Evolutionary conservation across 1,140 invertebrate genomes (phyloP), one percentile per base, ranked within the genome.

Genomic region (Pseudomyrmex concolor): DNA sequence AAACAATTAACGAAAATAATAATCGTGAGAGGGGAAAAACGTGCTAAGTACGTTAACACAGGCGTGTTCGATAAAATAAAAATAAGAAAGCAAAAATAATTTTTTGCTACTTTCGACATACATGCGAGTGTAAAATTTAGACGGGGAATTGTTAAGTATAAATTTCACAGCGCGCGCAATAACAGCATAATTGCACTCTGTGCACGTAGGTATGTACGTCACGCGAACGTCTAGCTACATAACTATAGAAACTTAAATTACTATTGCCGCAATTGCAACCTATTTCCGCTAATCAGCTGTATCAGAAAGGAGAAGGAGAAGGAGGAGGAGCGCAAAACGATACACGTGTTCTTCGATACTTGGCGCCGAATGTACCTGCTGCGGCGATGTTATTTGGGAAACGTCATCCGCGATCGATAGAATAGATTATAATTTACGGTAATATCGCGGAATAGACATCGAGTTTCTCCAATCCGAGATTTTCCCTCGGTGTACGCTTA

Each of bases 121-220:
- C 87, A 86, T 89, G 70, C 87, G 25, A 59, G n/a, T 17, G 2
- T 34, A 34, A 9, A 50, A 83, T 83, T 80, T 86, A 22, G n/a
- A 80, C 64, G 25, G 17, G 17, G 45, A 64, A 71, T 25, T 54
- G 76, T 81, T 73, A 88, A 89, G 86, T 89, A 87, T 89, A 88
- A 84, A 76, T 84, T 84, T 59, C 63, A 84, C 68, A 84, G 2
- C 43, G 70, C 76, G 76, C 71, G 81, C 74, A 83, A 86, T 54
- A 74, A 70, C 60, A 55, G 13, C 57, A 34, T 74, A 70, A 71
- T 63, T 84, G 67, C 51, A 25, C 55, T 62, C 25, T 43, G 50
- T 70, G 64, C 59, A 22, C 68, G 34, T 85, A n/a, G n/a, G n/a
- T n/a, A 70, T 51, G 60, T 85, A 70, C 60, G 60, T 34, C 60